phyloP scores from a whole-genome alignment of 2,113 vertebrate species.

The Stigmatopora argus region DNA sequence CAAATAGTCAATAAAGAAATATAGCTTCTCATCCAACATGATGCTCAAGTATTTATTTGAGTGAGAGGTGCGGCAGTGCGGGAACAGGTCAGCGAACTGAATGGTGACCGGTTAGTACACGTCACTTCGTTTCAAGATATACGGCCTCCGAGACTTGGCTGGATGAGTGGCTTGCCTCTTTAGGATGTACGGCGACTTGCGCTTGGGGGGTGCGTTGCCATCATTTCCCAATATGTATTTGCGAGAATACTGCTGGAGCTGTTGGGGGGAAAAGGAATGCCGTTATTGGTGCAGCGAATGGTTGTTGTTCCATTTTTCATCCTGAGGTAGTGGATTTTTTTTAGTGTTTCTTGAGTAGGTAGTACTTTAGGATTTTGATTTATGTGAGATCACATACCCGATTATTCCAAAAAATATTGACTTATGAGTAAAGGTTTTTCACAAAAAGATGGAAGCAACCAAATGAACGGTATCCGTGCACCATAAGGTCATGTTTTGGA shows the following conservation, averaged over 20 bases:
- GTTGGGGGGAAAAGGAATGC: constrained; percentile 10
- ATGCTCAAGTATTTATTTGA: constrained; percentile 62
- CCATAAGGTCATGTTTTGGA: neutral
- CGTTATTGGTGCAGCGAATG: neutral
- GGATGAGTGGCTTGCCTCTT: constrained; percentile 80
- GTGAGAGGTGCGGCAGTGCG: constrained; percentile 32
- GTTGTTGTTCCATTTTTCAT: too few species aligned
- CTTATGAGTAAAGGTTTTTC: neutral
- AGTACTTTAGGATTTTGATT: too few species aligned
- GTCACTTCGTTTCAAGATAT: constrained; percentile 86
- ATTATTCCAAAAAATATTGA: neutral
- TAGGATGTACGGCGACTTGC: constrained; percentile 94
- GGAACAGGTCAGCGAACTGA: constrained; percentile 10
- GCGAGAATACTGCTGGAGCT: constrained; percentile 74
- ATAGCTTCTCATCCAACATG: constrained; percentile 51
- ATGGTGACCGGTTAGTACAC: constrained; percentile 75
- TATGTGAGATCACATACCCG: too few species aligned
- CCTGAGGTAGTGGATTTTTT: too few species aligned
- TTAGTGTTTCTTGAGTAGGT: too few species aligned
- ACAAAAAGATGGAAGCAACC: too few species aligned
- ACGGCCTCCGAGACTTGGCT: constrained; percentile 88
- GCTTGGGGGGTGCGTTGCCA: constrained; percentile 79
- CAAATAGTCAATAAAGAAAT: constrained; percentile 44
- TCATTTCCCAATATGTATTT: constrained; percentile 77
- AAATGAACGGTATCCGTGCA: too few species aligned